Base-by-base conservation (phyloP, 2,113 vertebrate genomes). In the Peromyscus leucopus region DNA sequence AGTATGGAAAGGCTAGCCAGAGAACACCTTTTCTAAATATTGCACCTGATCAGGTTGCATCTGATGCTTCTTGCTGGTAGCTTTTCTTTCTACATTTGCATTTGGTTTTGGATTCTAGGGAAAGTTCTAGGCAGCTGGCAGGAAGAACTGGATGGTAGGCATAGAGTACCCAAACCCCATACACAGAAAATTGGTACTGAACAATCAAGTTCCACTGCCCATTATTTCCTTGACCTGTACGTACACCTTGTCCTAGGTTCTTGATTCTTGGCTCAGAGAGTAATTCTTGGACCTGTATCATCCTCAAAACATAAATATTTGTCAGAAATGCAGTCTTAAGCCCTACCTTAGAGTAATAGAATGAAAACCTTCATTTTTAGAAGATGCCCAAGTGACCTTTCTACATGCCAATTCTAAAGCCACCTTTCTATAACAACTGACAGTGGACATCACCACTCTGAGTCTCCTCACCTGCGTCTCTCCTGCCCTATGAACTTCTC, bases 291-390 rank as follows among this genome's bases (percentile, higher is more conserved):
- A n/a, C 75, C 33, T 75, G 42, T 31, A 24, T 85, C 19, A 13
- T 57, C 67, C 19, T 67, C 72, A 93, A 90, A 7, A 36, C 63
- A 1, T 90, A 39, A 7, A 2, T 63, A 39, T 55, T 78, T 74
- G 26, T 91, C 57, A 90, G 75, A 87, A 91, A 69, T 48, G 8
- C 8, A 75, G 69, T 90, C 39, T 31, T 57, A 91, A 24, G 21
- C 3, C 31, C 28, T 19, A 51, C 1, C 1, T 22, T 36, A 65
- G 39, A 76, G 59, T 51, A 72, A 75, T 2, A 9, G 48, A 93
- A 76, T 80, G 42, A 92, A 95, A 94, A 86, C 48, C 24, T 96
- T 88, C 22, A 24, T 42, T 88, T 84, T 79, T 19, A 67, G 63
- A 85, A 88, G 22, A 48, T 78, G 26, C 13, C 17, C 36, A 79